Evolutionary conservation across 1,140 invertebrate genomes (phyloP).

Genomic region (Calliopsis andreniformis): DNA sequence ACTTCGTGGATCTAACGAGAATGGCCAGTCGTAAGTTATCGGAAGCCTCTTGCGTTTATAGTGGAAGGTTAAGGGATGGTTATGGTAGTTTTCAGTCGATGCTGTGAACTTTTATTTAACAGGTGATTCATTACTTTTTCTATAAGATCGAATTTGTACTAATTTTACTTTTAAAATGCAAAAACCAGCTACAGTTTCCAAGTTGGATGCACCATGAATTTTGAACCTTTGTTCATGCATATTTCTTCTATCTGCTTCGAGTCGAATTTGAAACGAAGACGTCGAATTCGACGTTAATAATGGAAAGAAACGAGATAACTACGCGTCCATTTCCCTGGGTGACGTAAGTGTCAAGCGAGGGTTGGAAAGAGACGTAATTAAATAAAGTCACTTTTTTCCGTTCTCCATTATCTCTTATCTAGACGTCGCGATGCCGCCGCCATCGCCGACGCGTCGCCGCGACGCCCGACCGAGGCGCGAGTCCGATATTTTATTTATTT

Average conservation of each 20-base stretch:
- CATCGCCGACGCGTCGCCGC: slow-evolving; percentile 68
- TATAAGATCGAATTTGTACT: too few species aligned
- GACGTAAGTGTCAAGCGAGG: neutral
- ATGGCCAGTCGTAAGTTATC: too few species aligned
- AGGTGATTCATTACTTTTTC: too few species aligned
- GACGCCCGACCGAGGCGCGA: slow-evolving; percentile 65
- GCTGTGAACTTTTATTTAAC: too few species aligned
- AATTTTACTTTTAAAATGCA: too few species aligned
- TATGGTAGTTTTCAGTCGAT: too few species aligned
- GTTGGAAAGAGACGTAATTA: slow-evolving; percentile 69
- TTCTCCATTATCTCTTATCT: slow-evolving; percentile 79
- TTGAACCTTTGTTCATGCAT: neutral
- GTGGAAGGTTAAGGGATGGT: too few species aligned
- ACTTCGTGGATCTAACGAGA: neutral
- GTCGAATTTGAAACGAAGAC: neutral
- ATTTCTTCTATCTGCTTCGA: slow-evolving; percentile 1
- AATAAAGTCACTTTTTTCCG: slow-evolving; percentile 77
- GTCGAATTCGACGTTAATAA: slow-evolving; percentile 45
- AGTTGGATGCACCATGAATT: too few species aligned
- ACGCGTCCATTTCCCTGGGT: slow-evolving; percentile 38
- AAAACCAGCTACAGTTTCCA: too few species aligned
- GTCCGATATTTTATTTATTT: slow-evolving; percentile 82
- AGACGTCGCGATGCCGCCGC: slow-evolving; percentile 67
- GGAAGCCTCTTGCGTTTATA: too few species aligned
- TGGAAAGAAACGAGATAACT: slow-evolving; percentile 28